Percentiles rank a stretch among this genome's conserved stretches.
These are phyloP conservation scores for Pteropus rufus DNA, from an alignment of 2,797 vertebrate genomes.

Conservation along the genomic window DNA sequence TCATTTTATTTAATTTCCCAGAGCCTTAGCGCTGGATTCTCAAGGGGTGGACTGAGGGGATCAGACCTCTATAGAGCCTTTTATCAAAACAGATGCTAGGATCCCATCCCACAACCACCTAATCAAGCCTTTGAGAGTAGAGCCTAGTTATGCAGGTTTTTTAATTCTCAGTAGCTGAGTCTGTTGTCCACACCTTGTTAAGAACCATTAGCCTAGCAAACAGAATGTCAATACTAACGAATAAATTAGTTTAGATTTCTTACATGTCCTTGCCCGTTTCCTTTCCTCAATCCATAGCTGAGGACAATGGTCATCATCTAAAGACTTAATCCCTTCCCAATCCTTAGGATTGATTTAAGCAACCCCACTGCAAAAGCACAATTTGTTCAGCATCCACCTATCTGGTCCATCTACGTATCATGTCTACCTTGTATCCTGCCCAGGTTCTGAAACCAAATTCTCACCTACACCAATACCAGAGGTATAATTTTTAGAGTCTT, in stretches of 20 bases:
- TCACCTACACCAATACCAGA: neutral
- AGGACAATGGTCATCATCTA: neutral
- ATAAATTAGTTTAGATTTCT: neutral
- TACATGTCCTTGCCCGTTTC: neutral
- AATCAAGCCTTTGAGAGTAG: neutral
- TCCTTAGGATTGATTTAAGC: neutral
- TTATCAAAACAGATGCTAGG: neutral
- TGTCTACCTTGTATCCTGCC: neutral
- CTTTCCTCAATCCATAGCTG: neutral
- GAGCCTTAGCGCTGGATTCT: neutral
- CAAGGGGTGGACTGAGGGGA: neutral
- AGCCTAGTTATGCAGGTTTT: neutral
- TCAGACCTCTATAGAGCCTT: neutral
- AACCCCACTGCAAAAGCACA: neutral
- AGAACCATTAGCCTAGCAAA: neutral
- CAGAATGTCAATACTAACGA: neutral
- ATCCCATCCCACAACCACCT: neutral
- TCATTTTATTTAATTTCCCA: neutral
- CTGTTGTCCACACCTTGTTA: neutral
- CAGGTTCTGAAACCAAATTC: neutral
- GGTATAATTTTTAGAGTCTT: neutral
- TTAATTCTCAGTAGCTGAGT: neutral
- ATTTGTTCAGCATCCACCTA: neutral
- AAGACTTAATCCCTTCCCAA: neutral
- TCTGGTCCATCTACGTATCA: neutral